Evolutionary conservation across 2,113 vertebrate genomes (phyloP), one percentile per base, ranked within the genome.

Genomic region (Phyllopteryx taeniolatus): DNA sequence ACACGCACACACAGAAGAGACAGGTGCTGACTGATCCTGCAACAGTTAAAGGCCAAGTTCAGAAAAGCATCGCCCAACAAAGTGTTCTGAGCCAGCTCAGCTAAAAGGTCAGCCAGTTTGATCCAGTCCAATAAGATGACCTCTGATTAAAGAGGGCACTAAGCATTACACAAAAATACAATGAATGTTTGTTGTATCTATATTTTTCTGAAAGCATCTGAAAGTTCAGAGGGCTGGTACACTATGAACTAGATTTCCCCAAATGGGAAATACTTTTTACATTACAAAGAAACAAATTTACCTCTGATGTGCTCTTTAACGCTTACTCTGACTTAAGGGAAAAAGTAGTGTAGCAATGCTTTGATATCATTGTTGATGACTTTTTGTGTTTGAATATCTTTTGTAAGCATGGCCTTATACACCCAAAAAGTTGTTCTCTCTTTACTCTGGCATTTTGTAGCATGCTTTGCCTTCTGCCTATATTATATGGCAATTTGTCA

Each of bases 401-500:
- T 27, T 57, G 56, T 57, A 60, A 33, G 33, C 5, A 64, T 17
- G 3, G 73, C n/a, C 57, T 47, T 22, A 56, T 65, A 63, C 66
- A 70, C 42, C 77, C 68, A 75, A 82, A 47, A 65, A 81, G 84
- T 87, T 74, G 73, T 49, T 65, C 59, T 65, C 66, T 78, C 77
- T 86, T 78, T 80, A 89, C 88, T 92, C 87, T 90, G 76, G 13
- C 43, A 78, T 85, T 78, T 75, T 31, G 72, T 17, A 42, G 68
- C 68, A 33, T 31, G 73, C 63, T 68, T 81, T 5, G 43, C 83
- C 78, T 90, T 91, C 89, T 78, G 17, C 68, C 70, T 65, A 43
- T 75, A 90, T 87, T 88, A 86, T 78, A 78, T 75, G 86, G 88
- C 87, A 80, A 91, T 92, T 93, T 92, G 90, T 92, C 85, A 89